Evolutionary conservation across 2,113 vertebrate genomes (phyloP).

Genomic region (Muscicapa adusta): DNA sequence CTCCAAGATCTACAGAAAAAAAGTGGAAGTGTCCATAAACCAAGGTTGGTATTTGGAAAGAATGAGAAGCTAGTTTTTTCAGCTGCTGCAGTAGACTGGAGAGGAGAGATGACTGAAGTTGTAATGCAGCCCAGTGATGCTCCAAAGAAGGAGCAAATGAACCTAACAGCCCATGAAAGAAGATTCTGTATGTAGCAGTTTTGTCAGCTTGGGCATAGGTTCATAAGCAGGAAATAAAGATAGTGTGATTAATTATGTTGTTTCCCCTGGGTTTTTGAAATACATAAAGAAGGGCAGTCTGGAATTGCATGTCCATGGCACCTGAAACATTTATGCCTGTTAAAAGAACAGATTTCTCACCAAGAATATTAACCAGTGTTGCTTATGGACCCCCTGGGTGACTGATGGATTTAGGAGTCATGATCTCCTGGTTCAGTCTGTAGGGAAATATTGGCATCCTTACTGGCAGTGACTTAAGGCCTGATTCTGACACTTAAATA

Average conservation of each 20-base stretch:
- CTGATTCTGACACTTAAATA: background rate
- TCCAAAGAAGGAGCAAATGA: background rate
- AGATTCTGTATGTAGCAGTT: background rate
- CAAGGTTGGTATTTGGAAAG: background rate
- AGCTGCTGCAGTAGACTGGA: background rate
- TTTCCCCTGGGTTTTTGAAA: background rate
- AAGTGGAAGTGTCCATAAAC: background rate
- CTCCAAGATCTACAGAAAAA: background rate
- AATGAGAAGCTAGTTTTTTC: background rate
- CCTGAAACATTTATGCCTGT: background rate
- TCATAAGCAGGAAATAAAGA: background rate
- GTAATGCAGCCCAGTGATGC: background rate
- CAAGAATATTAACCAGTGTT: background rate
- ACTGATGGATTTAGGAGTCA: background rate
- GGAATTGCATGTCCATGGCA: background rate
- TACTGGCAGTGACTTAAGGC: background rate
- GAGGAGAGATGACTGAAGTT: background rate
- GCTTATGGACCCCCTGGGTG: background rate
- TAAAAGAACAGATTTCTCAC: background rate
- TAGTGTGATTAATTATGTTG: background rate
- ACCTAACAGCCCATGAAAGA: background rate
- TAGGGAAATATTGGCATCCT: background rate
- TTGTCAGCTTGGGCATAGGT: background rate
- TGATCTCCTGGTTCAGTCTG: rapidly evolving
- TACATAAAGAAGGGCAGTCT: background rate